Conservation (phyloP, 2,888 invertebrate species). For the Lasioglossum leucozonium region DNA sequence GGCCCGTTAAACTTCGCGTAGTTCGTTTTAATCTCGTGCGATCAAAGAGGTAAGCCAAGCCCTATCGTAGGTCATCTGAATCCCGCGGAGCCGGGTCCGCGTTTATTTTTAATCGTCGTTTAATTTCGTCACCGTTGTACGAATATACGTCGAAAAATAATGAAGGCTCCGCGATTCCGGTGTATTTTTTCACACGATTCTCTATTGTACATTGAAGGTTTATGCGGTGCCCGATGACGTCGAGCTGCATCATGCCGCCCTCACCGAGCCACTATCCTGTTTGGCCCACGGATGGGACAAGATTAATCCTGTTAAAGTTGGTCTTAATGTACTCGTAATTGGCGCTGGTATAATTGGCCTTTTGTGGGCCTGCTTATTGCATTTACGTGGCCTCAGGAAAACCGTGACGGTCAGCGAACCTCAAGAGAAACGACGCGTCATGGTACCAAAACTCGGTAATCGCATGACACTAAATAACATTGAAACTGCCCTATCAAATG, state of each 20-base stretch:
- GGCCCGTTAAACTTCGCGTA: neutral
- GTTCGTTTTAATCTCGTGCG: neutral
- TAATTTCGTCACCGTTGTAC: neutral
- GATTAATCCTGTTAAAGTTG: constrained; percentile 87
- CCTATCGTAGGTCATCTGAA: neutral
- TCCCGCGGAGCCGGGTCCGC: neutral
- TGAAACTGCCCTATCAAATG: neutral
- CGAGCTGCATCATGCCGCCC: constrained; percentile 85
- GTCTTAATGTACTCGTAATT: constrained; percentile 87
- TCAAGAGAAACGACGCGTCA: constrained; percentile 83
- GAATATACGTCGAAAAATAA: neutral
- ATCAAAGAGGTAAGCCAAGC: neutral
- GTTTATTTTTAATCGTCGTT: constrained; percentile 8
- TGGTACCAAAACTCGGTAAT: constrained; percentile 78
- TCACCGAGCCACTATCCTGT: constrained; percentile 90
- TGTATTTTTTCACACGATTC: neutral
- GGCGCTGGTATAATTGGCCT: constrained; percentile 91
- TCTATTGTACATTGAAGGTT: constrained; percentile 69
- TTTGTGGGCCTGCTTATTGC: constrained; percentile 88
- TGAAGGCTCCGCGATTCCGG: neutral
- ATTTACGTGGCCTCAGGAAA: constrained; percentile 89
- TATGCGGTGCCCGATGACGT: constrained; percentile 76
- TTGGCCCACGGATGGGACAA: constrained; percentile 89
- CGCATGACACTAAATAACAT: neutral
- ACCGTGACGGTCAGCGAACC: constrained; percentile 89